Percentiles rank a stretch among this genome's conserved stretches.
phyloP scores from a whole-genome alignment of 2,797 vertebrate species.

The Phoxinus dragarum region DNA sequence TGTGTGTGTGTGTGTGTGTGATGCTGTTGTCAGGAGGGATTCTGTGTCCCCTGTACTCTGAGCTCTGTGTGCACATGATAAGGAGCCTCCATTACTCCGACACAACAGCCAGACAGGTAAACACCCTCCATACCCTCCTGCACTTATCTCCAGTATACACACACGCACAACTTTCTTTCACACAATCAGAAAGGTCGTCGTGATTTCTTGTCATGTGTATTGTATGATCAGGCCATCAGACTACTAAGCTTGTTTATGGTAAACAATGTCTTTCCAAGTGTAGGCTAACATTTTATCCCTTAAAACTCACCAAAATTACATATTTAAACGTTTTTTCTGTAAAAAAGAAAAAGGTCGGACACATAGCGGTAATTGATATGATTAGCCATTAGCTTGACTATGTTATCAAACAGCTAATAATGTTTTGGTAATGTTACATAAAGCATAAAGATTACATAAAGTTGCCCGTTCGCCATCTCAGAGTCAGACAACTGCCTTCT shows the following conservation, averaged over 20 bases:
- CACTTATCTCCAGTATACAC: conserved; percentile 69
- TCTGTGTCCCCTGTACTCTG: conserved; percentile 45
- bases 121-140: conserved; percentile 60
- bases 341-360: too few species aligned
- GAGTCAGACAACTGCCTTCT: too few species aligned
- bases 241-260: not conserved
- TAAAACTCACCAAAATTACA: too few species aligned
- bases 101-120: conserved; percentile 65
- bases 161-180: conserved; percentile 38
- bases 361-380: too few species aligned
- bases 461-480: too few species aligned
- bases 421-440: too few species aligned
- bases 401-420: too few species aligned
- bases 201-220: conserved; percentile 24
- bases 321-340: too few species aligned
- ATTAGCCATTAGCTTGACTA: too few species aligned
- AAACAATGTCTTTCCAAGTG: not conserved
- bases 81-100: conserved; percentile 69
- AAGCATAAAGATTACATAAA: too few species aligned
- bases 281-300: not conserved
- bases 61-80: conserved; percentile 74
- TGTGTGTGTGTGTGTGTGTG: conserved; percentile 5
- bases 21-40: conserved; percentile 62
- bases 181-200: not conserved
- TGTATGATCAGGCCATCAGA: conserved; percentile 14